Evolutionary conservation across 2,113 vertebrate species (phyloP), one percentile per base, ranked within the genome.

Genomic region (Caranx melampygus): DNA sequence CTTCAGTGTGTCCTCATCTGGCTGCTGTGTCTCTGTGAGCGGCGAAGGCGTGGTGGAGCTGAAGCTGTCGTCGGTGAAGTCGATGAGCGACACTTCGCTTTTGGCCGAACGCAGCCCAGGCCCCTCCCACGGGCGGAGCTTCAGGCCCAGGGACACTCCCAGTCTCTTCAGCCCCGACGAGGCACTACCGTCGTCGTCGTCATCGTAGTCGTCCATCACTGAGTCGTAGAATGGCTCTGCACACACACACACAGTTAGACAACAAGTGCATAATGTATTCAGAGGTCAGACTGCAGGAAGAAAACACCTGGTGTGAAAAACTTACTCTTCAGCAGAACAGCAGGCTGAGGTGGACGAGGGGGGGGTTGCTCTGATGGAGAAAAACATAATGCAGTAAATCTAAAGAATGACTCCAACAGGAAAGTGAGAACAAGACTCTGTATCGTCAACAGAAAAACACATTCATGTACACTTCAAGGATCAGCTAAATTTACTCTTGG

Each of bases 281-380:
- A 4, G 87, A 8, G n/a, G 8, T 47, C 31, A 47, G 6, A 62
- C 72, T 51, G 20, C 51, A 47, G 42, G 61, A 14, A 47, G 33
- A 20, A n/a, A 10, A 80, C 34, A 79, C 37, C 78, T 59, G 63
- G 86, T 74, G 44, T 6, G 42, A 4, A n/a, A 16, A 64, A 96
- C 97, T 96, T 95, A 99, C 98, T 98, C 93, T 97, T 97, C 72
- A 97, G 91, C 81, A 97, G 93, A 86, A 97, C 82, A 0, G 95
- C 94, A 3, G 98, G 98, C 89, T 98, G 97, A 78, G 97, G 98
- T 0, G 98, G 98, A 83, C 98, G 97, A 44, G 97, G 98, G 26
- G 98, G 98, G 40, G 96, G 97, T 86, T 96, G 96, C 91, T 97
- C 98, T 99, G 90, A 87, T 18, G 20, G 55, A 33, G 49, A 72